Percentiles rank a stretch among this genome's conserved stretches.
Conservation (phyloP, 2,888 invertebrate genomes). For the Graphium colonna region DNA sequence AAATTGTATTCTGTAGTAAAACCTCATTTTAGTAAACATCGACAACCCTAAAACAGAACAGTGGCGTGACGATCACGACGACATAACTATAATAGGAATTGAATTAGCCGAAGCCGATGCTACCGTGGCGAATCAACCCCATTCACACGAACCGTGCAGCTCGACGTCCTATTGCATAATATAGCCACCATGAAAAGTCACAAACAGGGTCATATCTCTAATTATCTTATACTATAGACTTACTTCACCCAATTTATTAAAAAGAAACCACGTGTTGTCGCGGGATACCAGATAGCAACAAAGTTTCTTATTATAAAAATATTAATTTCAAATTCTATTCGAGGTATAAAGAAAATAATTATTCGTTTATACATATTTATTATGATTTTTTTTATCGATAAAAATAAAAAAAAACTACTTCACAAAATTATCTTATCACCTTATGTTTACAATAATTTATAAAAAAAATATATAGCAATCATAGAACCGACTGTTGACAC, state of each 20-base stretch:
- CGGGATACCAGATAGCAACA: no score
- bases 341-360: no score
- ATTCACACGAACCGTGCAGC: slow-evolving; percentile 36
- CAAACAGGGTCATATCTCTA: not conserved
- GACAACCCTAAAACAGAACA: not conserved
- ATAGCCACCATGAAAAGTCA: not conserved
- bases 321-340: no score
- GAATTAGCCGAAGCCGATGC: slow-evolving; percentile 21
- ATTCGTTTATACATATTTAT: no score
- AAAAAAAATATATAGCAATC: not conserved
- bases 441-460: not conserved
- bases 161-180: slow-evolving; percentile 3
- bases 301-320: no score
- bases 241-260: not conserved
- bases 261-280: no score
- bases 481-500: no score
- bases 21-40: slow-evolving; percentile 1
- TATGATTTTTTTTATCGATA: no score
- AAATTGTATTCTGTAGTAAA: no score
- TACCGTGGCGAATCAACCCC: slow-evolving; percentile 37
- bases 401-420: no score
- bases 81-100: slow-evolving; percentile 19
- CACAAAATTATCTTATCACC: no score
- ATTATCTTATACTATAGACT: not conserved
- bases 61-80: slow-evolving; percentile 10